A percentile compares a stretch with the other conserved stretches of the same genome.
phyloP scores from a whole-genome alignment of 2,113 vertebrate species.

The Caretta caretta region DNA sequence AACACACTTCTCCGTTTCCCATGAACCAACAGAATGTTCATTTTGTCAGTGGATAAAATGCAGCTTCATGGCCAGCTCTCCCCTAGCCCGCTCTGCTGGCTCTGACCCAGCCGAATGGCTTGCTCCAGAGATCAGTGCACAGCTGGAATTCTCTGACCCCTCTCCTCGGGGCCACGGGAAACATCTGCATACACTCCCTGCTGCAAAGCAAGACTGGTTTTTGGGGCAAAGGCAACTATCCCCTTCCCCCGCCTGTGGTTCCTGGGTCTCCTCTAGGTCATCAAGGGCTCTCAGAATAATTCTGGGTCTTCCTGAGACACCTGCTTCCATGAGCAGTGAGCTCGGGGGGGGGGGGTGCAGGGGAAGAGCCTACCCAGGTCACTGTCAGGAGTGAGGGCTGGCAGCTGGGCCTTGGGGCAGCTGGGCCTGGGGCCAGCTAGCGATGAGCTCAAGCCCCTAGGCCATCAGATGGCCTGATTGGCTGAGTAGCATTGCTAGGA shows the following conservation, averaged over 20 bases:
- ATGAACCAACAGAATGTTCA: too few relatives aligned
- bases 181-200: not conserved
- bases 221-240: accelerated
- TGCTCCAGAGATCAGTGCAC: not conserved
- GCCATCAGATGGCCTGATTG: too few relatives aligned
- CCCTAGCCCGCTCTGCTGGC: not conserved
- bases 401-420: too few relatives aligned
- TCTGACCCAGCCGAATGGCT: not conserved
- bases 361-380: too few relatives aligned
- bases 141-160: not conserved
- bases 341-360: too few relatives aligned
- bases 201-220: not conserved
- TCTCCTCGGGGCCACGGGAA: not conserved
- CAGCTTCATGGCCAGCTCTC: not conserved
- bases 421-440: too few relatives aligned
- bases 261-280: not conserved
- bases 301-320: not conserved
- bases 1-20: not conserved
- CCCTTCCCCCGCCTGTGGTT: not conserved
- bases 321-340: not conserved
- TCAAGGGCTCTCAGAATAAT: not conserved
- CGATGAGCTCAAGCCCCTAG: too few relatives aligned
- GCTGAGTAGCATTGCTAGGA: too few relatives aligned
- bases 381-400: too few relatives aligned
- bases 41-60: accelerated